Percentiles rank a stretch among this genome's conserved stretches.
phyloP scores from a whole-genome alignment of 2,113 vertebrate species.

The Otolemur garnettii region DNA sequence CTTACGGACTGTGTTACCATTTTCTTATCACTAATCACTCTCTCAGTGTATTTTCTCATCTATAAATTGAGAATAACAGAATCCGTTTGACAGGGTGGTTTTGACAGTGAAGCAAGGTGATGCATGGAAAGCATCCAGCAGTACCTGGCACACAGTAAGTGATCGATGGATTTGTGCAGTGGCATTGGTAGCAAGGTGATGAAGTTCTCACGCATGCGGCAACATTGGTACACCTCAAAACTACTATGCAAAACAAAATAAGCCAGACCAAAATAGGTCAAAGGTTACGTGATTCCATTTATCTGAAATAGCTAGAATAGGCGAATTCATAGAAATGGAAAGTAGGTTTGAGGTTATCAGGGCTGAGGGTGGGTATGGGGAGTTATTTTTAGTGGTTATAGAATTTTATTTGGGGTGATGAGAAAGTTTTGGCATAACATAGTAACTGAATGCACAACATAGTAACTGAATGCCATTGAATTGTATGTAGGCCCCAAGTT shows the following conservation, averaged over 20 bases:
- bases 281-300: background rate
- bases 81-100: background rate
- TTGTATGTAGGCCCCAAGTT: background rate
- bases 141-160: background rate
- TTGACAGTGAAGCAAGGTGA: background rate
- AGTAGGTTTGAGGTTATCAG: background rate
- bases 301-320: background rate
- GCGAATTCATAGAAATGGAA: background rate
- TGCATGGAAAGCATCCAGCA: background rate
- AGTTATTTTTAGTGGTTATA: background rate
- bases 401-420: background rate
- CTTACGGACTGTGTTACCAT: background rate
- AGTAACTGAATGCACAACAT: background rate
- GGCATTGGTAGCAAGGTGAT: background rate
- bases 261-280: background rate
- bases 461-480: background rate
- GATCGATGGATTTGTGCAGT: fast-evolving
- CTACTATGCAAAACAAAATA: background rate
- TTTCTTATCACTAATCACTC: background rate
- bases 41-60: background rate
- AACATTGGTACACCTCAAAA: background rate
- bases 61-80: background rate
- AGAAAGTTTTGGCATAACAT: background rate
- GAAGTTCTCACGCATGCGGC: background rate
- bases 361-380: background rate